These are phyloP conservation scores for Bombus vancouverensis DNA, from an alignment of 1,140 invertebrate species.

Conservation along the genomic window DNA sequence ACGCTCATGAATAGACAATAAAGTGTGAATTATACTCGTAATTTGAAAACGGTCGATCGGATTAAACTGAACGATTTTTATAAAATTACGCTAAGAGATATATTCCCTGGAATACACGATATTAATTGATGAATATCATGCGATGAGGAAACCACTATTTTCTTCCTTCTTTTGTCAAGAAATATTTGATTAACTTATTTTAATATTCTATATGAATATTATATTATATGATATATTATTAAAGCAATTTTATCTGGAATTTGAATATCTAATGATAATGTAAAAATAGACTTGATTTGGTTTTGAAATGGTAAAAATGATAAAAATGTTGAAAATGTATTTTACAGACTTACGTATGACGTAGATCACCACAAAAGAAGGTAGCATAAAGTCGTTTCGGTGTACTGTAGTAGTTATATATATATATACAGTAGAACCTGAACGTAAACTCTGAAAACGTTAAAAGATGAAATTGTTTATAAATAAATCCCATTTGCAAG, in stretches of 20 bases:
- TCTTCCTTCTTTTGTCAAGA: background rate
- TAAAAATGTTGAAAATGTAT: background rate
- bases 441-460: too few relatives aligned
- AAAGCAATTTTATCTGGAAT: too few relatives aligned
- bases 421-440: too few relatives aligned
- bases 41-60: background rate
- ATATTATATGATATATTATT: too few relatives aligned
- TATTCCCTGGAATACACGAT: background rate
- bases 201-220: too few relatives aligned
- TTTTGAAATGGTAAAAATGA: background rate
- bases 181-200: too few relatives aligned
- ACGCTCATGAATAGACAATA: slow-evolving; percentile 10
- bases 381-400: too few relatives aligned
- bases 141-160: background rate
- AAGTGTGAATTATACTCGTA: background rate
- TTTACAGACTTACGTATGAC: background rate
- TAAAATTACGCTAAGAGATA: background rate
- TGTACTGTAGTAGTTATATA: too few relatives aligned
- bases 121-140: background rate
- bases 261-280: too few relatives aligned
- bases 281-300: too few relatives aligned
- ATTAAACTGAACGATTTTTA: background rate
- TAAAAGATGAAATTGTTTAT: background rate
- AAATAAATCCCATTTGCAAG: background rate
- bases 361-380: too few relatives aligned